Evolutionary conservation across 2,113 vertebrate genomes (phyloP), one percentile per base, ranked within the genome.

Genomic region (Otus sunia): DNA sequence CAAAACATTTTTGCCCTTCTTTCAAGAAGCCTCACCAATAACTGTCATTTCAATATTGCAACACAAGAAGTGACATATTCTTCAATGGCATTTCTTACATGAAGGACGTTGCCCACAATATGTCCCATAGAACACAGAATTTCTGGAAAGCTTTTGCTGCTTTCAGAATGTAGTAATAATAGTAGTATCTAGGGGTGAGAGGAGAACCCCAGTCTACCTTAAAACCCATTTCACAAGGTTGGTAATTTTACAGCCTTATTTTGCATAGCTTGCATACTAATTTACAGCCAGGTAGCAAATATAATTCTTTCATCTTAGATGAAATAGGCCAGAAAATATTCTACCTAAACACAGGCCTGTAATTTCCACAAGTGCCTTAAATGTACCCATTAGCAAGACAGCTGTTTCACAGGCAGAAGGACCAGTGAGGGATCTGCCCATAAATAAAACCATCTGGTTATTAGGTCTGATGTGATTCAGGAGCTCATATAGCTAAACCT

Each of bases 71-170:
- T 9, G 8, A 30, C 41, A 29, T 12, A 52, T 37, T 50, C 29
- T 75, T 63, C 10, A 4, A 9, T 3, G 18, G 17, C 15, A 10
- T 29, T 86, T 88, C 50, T 23, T 37, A 59, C 6, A 12, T 3
- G 32, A 73, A 59, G 45, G 18, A 63, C 1, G 1, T 16, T 32
- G 23, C 16, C 21, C 59, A 30, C 0, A 1, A 5, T 59, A 8
- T 23, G 15, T 17, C 73, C 23, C 45, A 36, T 0, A 74, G 53
- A 58, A 77, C 37, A 55, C 22, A 30, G 11, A 72, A 87, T 29
- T 60, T 62, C 23, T 72, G 41, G 23, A 9, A 72, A 15, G 11
- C 5, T 81, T 78, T n/a, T 60, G 17, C 49, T 56, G 0, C 49
- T 75, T 66, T 73, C 36, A 72, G 37, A 86, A 63, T 15, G 10